Conservation (phyloP, 2,888 invertebrate species). For the Anarsia innoxiella region DNA sequence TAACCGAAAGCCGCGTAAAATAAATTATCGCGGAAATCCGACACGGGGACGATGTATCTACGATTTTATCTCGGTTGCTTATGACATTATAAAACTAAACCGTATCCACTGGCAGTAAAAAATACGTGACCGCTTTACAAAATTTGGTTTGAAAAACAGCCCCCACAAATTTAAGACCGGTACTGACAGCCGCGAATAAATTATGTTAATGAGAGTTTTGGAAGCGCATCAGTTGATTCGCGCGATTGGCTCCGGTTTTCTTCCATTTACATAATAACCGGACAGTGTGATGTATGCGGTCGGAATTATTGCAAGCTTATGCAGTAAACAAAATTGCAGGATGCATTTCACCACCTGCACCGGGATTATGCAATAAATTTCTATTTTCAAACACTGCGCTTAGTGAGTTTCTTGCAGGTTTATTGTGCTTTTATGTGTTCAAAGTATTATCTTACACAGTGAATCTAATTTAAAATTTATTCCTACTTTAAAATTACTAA, state of each 20-base stretch:
- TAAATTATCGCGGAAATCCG: conserved; percentile 58
- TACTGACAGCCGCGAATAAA: conserved; percentile 70
- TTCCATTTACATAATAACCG: conserved; percentile 61
- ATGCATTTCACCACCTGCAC: too few relatives aligned
- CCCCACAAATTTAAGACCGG: conserved; percentile 67
- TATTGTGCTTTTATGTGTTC: too few relatives aligned
- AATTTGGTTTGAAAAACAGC: conserved; percentile 62
- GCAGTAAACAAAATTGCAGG: too few relatives aligned
- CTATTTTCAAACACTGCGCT: too few relatives aligned
- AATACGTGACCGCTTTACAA: conserved; percentile 69
- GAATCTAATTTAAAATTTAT: too few relatives aligned
- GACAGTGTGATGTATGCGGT: too few relatives aligned
- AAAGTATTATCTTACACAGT: too few relatives aligned
- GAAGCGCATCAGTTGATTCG: conserved; percentile 66
- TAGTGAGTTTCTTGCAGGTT: too few relatives aligned
- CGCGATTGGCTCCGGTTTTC: conserved; percentile 52
- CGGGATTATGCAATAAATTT: too few relatives aligned
- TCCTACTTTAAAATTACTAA: too few relatives aligned
- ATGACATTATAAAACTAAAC: conserved; percentile 69
- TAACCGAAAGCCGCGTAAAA: conserved; percentile 54
- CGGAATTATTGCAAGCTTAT: too few relatives aligned
- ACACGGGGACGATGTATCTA: conserved; percentile 46
- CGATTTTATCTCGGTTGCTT: conserved; percentile 60
- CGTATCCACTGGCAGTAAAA: conserved; percentile 49
- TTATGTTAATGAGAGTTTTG: conserved; percentile 71